Evolutionary conservation across 2,113 vertebrate genomes (phyloP), one percentile per base, ranked within the genome.

Genomic region (Smithornis capensis): DNA sequence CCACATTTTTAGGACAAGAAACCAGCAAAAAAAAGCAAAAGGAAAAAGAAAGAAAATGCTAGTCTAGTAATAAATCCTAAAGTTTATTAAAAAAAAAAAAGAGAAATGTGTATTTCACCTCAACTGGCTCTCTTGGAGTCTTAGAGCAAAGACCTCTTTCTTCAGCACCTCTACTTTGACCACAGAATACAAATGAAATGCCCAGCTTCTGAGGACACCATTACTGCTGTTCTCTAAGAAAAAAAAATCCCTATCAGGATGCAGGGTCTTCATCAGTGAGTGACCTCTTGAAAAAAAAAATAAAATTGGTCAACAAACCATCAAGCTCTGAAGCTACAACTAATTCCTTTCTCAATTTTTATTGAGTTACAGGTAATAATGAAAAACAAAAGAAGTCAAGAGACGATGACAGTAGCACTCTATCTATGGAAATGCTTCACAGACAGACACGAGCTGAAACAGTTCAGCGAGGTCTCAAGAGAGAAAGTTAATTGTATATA

Each of bases 1-100:
- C 40, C 68, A 75, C 42, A 33, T 44, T 89, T 93, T 96, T 75
- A 94, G 73, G 73, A 95, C 44, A 84, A 67, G 44, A 45, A 89
- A 57, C 22, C 24, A 69, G 24, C 4, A 67, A 6, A 14, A 2
- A 3, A 19, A 49, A 45, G 12, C 24, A 63, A 70, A 12, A n/a
- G 24, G 4, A 1, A 7, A 9, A 0, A 14, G 27, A 49, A 68
- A 33, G 6, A 47, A 73, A 88, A 45, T 7, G 2, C 3, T 21
- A 45, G 9, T 4, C 28, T 52, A 71, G 19, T 45, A 70, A 84
- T 68, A 89, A 71, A 67, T 27, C 7, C 12, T 45, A 29, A 68
- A 64, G 10, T 68, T 76, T 14, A 14, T 40, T n/a, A n/a, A n/a
- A 44, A 49, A 44, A 59, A 33, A 2, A 53, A 92, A 35, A 2